Evolutionary conservation across 2,113 vertebrate genomes (phyloP), one percentile per base, ranked within the genome.

Genomic region (Melanotaenia duboulayi): DNA sequence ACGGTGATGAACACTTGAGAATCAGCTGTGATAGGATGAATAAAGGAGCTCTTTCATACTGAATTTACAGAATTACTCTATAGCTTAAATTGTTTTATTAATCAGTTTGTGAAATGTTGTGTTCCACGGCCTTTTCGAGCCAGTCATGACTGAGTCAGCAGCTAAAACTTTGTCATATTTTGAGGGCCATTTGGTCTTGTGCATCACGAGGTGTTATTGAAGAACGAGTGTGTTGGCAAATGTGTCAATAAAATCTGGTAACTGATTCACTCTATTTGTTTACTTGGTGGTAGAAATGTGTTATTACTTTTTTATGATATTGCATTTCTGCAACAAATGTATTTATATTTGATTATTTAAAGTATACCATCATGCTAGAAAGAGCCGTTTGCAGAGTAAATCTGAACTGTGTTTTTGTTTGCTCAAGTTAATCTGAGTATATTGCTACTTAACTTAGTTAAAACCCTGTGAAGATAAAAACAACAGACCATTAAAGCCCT

Each of bases 391-490:
- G 8, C 10, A 46, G 28, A 25, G 1, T 1, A n/a, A 58, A 63
- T 25, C 55, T 58, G 55, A 3, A 28, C 39, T 52, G 20, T 76
- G 65, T 62, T 81, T 74, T 49, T 14, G 70, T 52, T 72, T 56
- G 32, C 46, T 79, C 50, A 63, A 73, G 71, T 82, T 1, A 83
- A 76, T 74, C 63, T 1, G 19, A 78, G 37, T 68, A 74, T 81
- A 78, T 76, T 79, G 66, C 25, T n/a, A 1, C 69, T 74, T 83
- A 82, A 85, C 55, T 58, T 10, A 2, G 32, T 84, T 82, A 82
- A 87, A 77, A 6, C 71, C 81, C 51, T 80, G 87, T 86, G 64
- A 82, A 78, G 84, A 78, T 54, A 35, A 35, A 35, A 35, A 62
- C 55, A 66, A 35, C 59, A 46, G 64, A 72, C 71, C 39, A 59